These are phyloP conservation scores for Melangyna quadrimaculata DNA, from an alignment of 2,888 invertebrate genomes.

Conservation along the genomic window DNA sequence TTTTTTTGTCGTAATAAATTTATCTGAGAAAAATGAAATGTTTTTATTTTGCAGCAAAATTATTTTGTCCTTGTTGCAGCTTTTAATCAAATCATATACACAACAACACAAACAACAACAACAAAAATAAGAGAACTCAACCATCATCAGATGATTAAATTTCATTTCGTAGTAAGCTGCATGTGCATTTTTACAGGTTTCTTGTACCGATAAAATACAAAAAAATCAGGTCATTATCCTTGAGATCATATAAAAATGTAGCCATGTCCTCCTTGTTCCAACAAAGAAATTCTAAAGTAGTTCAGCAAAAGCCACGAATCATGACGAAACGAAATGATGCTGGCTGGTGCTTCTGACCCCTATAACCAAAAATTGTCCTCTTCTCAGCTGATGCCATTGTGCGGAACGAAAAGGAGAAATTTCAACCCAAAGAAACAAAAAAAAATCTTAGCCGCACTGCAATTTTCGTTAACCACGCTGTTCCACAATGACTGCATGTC, in stretches of 20 bases:
- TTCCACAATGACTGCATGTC: conserved; percentile 48
- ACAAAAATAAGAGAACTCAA: not conserved
- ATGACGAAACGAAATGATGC: conserved; percentile 31
- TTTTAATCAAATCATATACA: conserved; percentile 17
- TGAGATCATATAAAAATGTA: conserved; percentile 8
- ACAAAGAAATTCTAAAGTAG: conserved; percentile 4
- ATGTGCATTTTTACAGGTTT: conserved; percentile 11
- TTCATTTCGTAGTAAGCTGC: conserved; percentile 1
- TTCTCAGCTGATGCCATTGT: conserved; percentile 13
- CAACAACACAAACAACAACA: not conserved
- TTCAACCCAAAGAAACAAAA: not conserved
- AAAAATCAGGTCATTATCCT: conserved; percentile 45
- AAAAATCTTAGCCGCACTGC: conserved; percentile 54
- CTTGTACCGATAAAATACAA: not conserved
- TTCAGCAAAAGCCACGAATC: conserved; percentile 43
- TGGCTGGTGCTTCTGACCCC: conserved; percentile 38
- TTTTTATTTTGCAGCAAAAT: conserved; percentile 24
- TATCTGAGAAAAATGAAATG: not conserved
- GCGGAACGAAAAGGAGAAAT: not conserved
- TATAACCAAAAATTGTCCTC: conserved; percentile 29
- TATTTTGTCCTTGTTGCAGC: conserved; percentile 38
- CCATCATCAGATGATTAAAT: conserved; percentile 7
- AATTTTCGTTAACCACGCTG: conserved; percentile 50
- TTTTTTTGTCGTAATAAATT: not conserved
- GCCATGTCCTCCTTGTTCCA: not conserved